A percentile compares a stretch with the other conserved stretches of the same genome.
Conservation (phyloP, 2,888 invertebrate genomes). For the Drosophila macrospina region DNA sequence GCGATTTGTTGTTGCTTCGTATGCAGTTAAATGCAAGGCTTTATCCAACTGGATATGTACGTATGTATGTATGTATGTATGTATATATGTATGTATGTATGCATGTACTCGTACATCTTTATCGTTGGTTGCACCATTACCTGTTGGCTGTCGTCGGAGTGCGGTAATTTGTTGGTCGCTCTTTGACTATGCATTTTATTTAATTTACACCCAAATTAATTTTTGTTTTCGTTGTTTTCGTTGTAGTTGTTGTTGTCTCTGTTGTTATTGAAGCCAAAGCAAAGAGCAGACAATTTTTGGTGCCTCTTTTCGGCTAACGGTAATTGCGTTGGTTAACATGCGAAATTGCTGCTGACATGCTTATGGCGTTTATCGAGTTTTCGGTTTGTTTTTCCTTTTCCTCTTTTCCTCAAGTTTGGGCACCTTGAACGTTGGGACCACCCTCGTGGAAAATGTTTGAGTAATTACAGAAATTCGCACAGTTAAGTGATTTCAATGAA, state of each 20-base stretch:
- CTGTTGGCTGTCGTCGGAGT: slow-evolving; percentile 59
- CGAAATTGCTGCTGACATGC: slow-evolving; percentile 69
- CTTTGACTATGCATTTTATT: slow-evolving; percentile 63
- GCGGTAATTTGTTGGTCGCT: slow-evolving; percentile 61
- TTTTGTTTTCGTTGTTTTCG: slow-evolving; percentile 21
- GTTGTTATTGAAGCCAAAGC: slow-evolving; percentile 43
- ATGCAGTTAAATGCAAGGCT: slow-evolving; percentile 47
- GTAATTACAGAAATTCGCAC: slow-evolving; percentile 53
- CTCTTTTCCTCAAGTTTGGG: slow-evolving; percentile 24
- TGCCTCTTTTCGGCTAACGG: slow-evolving; percentile 34
- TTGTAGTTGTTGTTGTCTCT: too few species aligned
- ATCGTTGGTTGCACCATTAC: slow-evolving; percentile 30
- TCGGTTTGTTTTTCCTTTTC: slow-evolving; percentile 10
- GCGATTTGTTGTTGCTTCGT: slow-evolving; percentile 11
- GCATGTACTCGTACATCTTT: slow-evolving; percentile 34
- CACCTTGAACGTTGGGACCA: slow-evolving; percentile 65
- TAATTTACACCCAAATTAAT: slow-evolving; percentile 73
- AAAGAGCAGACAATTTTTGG: slow-evolving; percentile 27
- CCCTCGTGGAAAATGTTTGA: slow-evolving; percentile 35
- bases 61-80: too few species aligned
- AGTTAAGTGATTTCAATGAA: slow-evolving; percentile 57
- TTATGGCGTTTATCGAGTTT: slow-evolving; percentile 53
- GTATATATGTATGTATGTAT: neutral
- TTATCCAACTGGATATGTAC: slow-evolving; percentile 26
- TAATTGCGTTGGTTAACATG: slow-evolving; percentile 73